These are phyloP conservation scores for Bradynema listronoti DNA, from an alignment of 1,140 invertebrate genomes.

Conservation along the genomic window DNA sequence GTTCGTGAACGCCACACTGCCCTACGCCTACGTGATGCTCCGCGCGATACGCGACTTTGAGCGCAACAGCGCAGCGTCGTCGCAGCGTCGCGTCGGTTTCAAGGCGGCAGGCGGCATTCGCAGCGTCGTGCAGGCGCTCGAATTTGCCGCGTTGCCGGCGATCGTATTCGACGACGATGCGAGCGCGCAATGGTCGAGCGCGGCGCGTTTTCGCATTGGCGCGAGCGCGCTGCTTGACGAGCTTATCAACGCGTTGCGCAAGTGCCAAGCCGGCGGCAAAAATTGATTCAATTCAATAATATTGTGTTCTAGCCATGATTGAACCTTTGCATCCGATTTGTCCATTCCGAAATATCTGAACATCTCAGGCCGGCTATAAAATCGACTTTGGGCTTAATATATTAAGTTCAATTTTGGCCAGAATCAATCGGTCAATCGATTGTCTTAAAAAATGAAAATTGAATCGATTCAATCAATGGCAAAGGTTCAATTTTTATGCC, in stretches of 20 bases:
- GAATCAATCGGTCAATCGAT: no score
- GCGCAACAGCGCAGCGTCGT: constrained; percentile 37
- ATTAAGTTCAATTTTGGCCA: no score
- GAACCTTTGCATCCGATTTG: no score
- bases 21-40: constrained; percentile 85
- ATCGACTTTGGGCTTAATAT: no score
- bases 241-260: constrained; percentile 29
- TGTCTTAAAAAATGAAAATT: no score
- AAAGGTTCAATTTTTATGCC: no score
- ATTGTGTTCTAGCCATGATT: no score
- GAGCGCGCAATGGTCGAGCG: constrained; percentile 76
- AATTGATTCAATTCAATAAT: no score
- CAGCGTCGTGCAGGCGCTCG: constrained; percentile 75
- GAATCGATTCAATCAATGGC: no score
- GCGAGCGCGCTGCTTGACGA: constrained; percentile 77
- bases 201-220: constrained; percentile 81
- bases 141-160: constrained; percentile 78
- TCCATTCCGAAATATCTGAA: no score
- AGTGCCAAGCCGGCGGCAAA: no score
- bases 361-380: no score
- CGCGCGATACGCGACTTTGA: constrained; percentile 83
- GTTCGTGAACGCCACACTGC: constrained; percentile 81
- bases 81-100: constrained; percentile 79
- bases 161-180: constrained; percentile 78
- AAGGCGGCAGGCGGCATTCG: constrained; percentile 94